Base-by-base conservation (phyloP, 1,140 invertebrate genomes). In the Zeugodacus cucurbitae region DNA sequence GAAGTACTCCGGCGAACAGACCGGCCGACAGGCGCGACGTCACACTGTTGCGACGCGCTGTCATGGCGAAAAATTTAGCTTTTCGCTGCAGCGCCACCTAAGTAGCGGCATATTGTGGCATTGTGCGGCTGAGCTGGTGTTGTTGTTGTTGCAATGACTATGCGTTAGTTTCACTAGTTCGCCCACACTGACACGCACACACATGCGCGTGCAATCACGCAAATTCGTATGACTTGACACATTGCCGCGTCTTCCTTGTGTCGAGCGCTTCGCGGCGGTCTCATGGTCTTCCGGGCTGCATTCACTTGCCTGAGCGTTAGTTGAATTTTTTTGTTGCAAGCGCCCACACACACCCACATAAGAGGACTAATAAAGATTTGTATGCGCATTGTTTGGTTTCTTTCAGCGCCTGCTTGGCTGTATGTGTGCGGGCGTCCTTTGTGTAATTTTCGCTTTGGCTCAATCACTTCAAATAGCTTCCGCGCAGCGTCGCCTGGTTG, bases 1-100 rank as follows among this genome's bases (percentile, higher is more conserved):
- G 91, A 89, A 90, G 74, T 37, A 82, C 87, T 88, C 57, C 85
- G n/a, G n/a, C n/a, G n/a, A 59, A 14, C 41, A 82, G 41, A 82
- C 74, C n/a, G 74, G 22, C 41, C 44, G 74, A 54, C 74, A 82
- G 74, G 41, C 22, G 32, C 37, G 74, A 10, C 44, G 74, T 82
- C 41, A 48, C 41, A 48, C 44, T 29, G 7, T 14, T 41, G 37
- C 37, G 74, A 74, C 20, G 26, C 41, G n/a, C 48, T 48, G 41
- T 44, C 22, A 48, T 48, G 74, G 20, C 74, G 44, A 11, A 17
- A 41, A 41, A 48, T 82, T 82, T 26, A 5, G 22, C 74, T 82
- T 22, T 22, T 74, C 32, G 70, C 4, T 22, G 37, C 37, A 74
- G 14, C 37, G 70, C 70, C 44, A 29, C 22, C n/a, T n/a, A 48